Evolutionary conservation across 2,113 vertebrate genomes (phyloP), one percentile per base, ranked within the genome.

Genomic region (Cheilinus undulatus): DNA sequence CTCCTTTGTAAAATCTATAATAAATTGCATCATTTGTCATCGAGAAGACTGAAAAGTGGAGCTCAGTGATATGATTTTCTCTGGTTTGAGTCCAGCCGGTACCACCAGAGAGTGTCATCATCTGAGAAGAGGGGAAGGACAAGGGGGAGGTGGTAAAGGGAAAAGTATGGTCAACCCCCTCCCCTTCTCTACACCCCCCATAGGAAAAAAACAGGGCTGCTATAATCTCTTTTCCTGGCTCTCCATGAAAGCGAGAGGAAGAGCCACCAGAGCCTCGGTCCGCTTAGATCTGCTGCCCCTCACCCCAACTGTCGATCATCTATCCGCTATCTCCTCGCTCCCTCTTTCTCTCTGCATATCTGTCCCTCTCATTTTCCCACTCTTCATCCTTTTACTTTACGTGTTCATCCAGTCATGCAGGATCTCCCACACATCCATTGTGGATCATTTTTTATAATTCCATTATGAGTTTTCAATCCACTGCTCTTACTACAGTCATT

Each of bases 211-310:
- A 76, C 81, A 77, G 69, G 88, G 69, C 79, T 74, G 89, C 88
- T 91, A 86, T 94, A 94, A 94, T 94, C 93, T 94, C 80, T 78
- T 93, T 94, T 93, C 87, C 92, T 94, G 94, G 94, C 93, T 89
- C 91, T 83, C 85, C 77, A 93, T 94, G 89, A 94, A 94, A 94
- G 93, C 68, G 69, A 80, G 82, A 86, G 80, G 84, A 84, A 88
- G 87, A 88, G 78, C 86, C 93, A 88, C 92, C 83, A 91, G 92
- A 92, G 92, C 85, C 77, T 83, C 43, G 54, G 83, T 89, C 89
- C 77, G 81, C 90, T 93, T 67, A 91, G 92, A 93, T 92, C 86
- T 66, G 60, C 84, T 82, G 88, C 86, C 89, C 87, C 88, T 80
- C 90, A 88, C 84, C 90, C 85, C 76, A 30, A 27, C 79, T 58